Conservation (phyloP, 2,888 invertebrate species). For the Calliopum simillimum region DNA sequence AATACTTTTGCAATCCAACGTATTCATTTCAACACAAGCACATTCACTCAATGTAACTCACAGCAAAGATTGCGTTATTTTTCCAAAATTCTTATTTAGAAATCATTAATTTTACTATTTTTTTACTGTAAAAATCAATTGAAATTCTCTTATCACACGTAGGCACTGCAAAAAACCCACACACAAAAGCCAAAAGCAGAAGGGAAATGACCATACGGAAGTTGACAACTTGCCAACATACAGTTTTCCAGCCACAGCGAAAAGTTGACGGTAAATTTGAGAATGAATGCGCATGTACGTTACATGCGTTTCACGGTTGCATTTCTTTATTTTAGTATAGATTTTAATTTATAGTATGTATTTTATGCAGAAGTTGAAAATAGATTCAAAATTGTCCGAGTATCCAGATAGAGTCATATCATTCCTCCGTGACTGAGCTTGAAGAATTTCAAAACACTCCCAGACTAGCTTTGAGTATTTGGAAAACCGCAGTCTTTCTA, state of each 20-base stretch:
- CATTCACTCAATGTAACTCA: neutral
- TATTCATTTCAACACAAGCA: constrained; percentile 39
- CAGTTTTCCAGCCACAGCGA: neutral
- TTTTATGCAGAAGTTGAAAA: too few relatives aligned
- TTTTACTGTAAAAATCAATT: constrained; percentile 24
- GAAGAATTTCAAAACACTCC: too few relatives aligned
- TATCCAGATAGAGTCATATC: too few relatives aligned
- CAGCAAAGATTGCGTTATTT: neutral
- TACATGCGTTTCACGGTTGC: too few relatives aligned
- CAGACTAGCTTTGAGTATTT: too few relatives aligned
- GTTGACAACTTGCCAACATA: neutral
- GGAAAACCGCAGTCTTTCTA: too few relatives aligned
- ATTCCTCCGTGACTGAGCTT: too few relatives aligned
- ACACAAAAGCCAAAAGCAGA: neutral
- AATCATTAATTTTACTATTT: neutral
- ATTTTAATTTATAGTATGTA: too few relatives aligned
- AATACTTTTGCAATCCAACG: constrained; percentile 45
- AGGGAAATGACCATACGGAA: neutral
- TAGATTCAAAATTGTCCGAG: too few relatives aligned
- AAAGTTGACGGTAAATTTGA: neutral
- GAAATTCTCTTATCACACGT: constrained; percentile 21
- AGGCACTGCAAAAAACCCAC: neutral
- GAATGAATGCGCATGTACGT: too few relatives aligned
- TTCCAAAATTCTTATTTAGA: neutral
- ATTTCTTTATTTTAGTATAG: too few relatives aligned